phyloP scores from a whole-genome alignment of 2,797 vertebrate genomes.

The Mormyrus proboscirostris region DNA sequence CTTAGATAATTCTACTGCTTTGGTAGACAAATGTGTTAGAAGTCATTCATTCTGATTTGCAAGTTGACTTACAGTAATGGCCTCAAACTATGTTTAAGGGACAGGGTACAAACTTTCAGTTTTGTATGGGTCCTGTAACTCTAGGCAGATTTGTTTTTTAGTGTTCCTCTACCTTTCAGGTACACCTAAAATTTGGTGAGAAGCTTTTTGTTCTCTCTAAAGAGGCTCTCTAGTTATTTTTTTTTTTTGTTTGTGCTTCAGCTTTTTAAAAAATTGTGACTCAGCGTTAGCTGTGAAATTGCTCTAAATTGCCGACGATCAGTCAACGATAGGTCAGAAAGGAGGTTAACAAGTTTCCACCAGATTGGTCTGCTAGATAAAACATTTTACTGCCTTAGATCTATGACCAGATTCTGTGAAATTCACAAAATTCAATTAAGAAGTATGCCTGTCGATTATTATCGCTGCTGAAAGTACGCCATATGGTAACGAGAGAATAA shows the following conservation, averaged over 20 bases:
- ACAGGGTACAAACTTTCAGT: not conserved
- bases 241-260: slow-evolving; percentile 30
- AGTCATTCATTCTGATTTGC: not conserved
- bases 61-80: not conserved
- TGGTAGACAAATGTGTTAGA: not conserved
- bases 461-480: not conserved
- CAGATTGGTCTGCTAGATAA: not conserved
- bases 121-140: slow-evolving; percentile 3
- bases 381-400: not conserved
- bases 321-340: not conserved
- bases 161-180: not conserved
- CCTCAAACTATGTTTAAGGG: not conserved
- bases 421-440: slow-evolving; percentile 9
- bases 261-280: not conserved
- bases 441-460: not conserved
- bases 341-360: not conserved
- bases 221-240: not conserved
- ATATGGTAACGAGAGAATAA: not conserved
- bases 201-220: slow-evolving; percentile 11
- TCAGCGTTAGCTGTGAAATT: not conserved
- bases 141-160: slow-evolving; percentile 12
- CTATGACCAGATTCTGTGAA: not conserved
- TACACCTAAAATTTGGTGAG: not conserved
- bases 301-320: not conserved
- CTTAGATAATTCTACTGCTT: not conserved